Evolutionary conservation across 1,140 invertebrate species (phyloP).

Genomic region (Leptinotarsa lineolata): DNA sequence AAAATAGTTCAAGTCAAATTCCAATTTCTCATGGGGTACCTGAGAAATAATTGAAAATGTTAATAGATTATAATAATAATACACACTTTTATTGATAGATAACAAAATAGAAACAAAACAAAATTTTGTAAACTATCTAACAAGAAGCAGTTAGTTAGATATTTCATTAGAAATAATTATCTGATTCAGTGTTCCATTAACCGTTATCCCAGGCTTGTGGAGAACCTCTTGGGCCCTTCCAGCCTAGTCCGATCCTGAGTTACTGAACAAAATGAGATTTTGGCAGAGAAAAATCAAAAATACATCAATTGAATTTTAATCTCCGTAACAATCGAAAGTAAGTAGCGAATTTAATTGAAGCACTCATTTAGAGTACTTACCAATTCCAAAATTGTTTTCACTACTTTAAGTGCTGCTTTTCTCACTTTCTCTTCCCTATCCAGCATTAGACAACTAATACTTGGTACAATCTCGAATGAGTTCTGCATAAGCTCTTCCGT

Average conservation of each 20-base stretch:
- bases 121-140: background rate
- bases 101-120: background rate
- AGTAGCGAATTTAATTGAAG: no score
- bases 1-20: conserved; percentile 74
- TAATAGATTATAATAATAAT: no score
- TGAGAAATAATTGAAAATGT: conserved; percentile 21
- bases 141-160: no score
- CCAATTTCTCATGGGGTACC: conserved; percentile 57
- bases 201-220: background rate
- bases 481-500: conserved; percentile 62
- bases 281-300: no score
- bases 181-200: no score
- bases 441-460: conserved; percentile 68
- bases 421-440: conserved; percentile 75
- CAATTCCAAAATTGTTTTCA: conserved; percentile 67
- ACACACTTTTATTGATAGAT: background rate
- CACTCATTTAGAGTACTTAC: conserved; percentile 45
- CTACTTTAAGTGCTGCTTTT: conserved; percentile 68
- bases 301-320: no score
- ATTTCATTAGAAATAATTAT: no score
- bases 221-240: background rate
- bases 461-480: conserved; percentile 70
- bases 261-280: no score
- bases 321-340: no score
- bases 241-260: no score